Percentiles rank a stretch among this genome's conserved stretches.
Evolutionary conservation across 2,797 vertebrate genomes (phyloP).

Genomic region (Sarcophilus harrisii): DNA sequence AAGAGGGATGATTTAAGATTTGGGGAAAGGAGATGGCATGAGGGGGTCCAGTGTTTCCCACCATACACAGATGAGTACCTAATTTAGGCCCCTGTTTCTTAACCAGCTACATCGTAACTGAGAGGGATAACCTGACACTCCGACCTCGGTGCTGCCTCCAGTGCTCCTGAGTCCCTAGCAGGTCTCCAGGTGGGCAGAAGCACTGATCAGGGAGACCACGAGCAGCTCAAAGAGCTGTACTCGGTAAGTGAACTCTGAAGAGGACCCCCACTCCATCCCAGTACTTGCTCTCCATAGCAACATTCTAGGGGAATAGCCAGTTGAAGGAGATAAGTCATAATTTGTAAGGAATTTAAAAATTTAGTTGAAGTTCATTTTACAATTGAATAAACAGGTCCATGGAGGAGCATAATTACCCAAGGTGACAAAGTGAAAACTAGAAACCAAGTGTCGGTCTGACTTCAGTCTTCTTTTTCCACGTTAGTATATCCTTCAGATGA

Average conservation of each 20-base stretch:
- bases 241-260: constrained; percentile 67
- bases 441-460: background rate
- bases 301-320: background rate
- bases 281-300: background rate
- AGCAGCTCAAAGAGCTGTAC: constrained; percentile 72
- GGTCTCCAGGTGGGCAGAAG: constrained; percentile 58
- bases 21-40: background rate
- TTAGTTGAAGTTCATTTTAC: constrained; percentile 40
- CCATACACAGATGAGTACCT: constrained; percentile 3
- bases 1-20: background rate
- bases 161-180: constrained; percentile 81
- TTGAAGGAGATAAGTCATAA: constrained; percentile 12
- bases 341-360: background rate
- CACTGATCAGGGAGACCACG: constrained; percentile 30
- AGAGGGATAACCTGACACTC: constrained; percentile 74
- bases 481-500: background rate
- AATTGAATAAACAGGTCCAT: constrained; percentile 21
- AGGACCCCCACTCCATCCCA: background rate
- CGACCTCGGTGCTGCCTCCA: constrained; percentile 78
- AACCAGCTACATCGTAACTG: constrained; percentile 71
- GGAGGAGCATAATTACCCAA: constrained; percentile 12
- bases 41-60: background rate
- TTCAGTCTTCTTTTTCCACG: background rate
- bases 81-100: constrained; percentile 41
- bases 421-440: background rate